phyloP scores from a whole-genome alignment of 2,113 vertebrate species.

The Ovis canadensis region DNA sequence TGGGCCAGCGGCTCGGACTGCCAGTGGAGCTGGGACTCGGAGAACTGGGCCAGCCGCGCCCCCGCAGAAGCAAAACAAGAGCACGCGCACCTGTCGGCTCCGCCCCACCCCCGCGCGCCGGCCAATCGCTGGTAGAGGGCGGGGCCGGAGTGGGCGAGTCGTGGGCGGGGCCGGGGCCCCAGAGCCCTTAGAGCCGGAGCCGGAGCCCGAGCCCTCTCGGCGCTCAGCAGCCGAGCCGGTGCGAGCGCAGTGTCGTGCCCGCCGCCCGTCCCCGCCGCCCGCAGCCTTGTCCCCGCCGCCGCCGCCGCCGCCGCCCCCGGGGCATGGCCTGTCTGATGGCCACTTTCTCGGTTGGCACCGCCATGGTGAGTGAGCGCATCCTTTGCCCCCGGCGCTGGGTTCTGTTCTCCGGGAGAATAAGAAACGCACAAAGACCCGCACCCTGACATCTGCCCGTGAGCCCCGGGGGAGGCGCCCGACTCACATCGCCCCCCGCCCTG shows the following conservation, averaged over 20 bases:
- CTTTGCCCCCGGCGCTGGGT: background rate
- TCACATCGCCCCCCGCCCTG: background rate
- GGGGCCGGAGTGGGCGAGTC: background rate
- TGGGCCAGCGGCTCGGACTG: background rate
- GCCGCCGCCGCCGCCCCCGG: constrained; percentile 43
- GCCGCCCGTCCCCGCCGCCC: background rate
- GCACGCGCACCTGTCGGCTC: constrained; percentile 67
- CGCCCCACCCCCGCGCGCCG: background rate
- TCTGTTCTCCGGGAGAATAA: background rate
- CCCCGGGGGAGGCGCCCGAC: background rate
- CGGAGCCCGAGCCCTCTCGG: background rate
- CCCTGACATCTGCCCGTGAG: background rate
- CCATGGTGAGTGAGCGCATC: constrained; percentile 77
- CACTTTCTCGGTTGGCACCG: constrained; percentile 79
- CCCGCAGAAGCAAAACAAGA: constrained; percentile 66
- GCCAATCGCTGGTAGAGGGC: constrained; percentile 41
- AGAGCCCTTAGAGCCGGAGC: background rate
- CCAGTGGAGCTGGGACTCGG: rapidly evolving
- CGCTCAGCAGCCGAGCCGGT: background rate
- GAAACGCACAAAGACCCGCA: background rate
- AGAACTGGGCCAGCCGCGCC: rapidly evolving
- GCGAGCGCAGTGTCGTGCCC: background rate
- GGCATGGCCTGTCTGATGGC: constrained; percentile 85
- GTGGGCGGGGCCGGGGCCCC: background rate
- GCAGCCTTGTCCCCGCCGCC: background rate